phyloP scores from a whole-genome alignment of 2,113 vertebrate genomes.

The Leucoraja erinaceus region DNA sequence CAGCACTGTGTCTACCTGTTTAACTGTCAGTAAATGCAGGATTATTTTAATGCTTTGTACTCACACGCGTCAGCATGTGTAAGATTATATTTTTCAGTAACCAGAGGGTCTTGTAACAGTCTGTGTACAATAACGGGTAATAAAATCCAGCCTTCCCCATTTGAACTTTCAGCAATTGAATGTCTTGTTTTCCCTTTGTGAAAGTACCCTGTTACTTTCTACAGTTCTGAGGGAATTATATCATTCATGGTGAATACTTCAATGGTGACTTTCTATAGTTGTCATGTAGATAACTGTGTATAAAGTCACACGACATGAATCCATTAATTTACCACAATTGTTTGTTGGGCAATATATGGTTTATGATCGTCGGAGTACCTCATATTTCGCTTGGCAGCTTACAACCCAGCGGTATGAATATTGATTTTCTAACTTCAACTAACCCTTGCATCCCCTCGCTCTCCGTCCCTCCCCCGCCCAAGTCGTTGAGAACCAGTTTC shows the following conservation, averaged over 20 bases:
- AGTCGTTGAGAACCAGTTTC: too few species aligned
- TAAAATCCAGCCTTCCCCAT: slow-evolving; percentile 23
- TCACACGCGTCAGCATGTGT: neutral
- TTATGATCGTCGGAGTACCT: too few species aligned
- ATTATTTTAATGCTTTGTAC: neutral
- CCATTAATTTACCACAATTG: neutral
- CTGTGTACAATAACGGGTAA: slow-evolving; percentile 16
- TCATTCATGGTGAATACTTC: slow-evolving; percentile 19
- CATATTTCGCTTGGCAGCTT: too few species aligned
- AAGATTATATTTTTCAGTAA: neutral
- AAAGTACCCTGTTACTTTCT: neutral
- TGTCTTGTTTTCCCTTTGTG: slow-evolving; percentile 17
- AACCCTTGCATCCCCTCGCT: too few species aligned
- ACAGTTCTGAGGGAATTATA: neutral
- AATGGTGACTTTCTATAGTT: slow-evolving; percentile 1
- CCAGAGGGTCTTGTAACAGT: neutral
- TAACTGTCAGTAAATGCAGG: neutral
- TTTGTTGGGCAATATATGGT: neutral
- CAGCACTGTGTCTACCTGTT: too few species aligned
- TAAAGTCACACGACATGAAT: neutral
- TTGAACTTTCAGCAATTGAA: slow-evolving; percentile 23
- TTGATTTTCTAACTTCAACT: too few species aligned
- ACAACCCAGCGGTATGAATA: too few species aligned
- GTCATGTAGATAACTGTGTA: neutral
- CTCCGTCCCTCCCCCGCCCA: too few species aligned